Evolutionary conservation across 2,113 vertebrate genomes (phyloP).

Genomic region (Brevimyrus niger): DNA sequence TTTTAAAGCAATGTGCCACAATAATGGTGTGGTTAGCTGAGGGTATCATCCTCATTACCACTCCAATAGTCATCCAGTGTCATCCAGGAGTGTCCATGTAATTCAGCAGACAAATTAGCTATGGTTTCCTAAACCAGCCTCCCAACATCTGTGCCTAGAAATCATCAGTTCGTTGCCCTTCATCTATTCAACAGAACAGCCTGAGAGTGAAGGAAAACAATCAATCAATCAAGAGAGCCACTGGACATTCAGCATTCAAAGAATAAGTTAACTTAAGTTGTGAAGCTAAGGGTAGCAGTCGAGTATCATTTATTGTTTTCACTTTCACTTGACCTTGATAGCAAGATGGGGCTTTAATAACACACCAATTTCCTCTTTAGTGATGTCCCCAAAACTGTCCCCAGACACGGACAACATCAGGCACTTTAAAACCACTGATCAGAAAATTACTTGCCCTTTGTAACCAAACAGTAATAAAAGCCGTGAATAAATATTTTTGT

Average conservation of each 20-base stretch:
- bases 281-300: not conserved
- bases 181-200: not conserved
- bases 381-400: not conserved
- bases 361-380: not conserved
- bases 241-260: not conserved
- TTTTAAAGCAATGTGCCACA: not conserved
- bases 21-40: not conserved
- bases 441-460: not conserved
- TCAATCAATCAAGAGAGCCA: not conserved
- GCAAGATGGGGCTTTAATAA: not conserved
- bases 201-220: not conserved
- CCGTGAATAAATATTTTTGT: not conserved
- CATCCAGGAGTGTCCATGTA: slow-evolving; percentile 1
- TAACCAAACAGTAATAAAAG: not conserved
- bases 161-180: slow-evolving; percentile 31
- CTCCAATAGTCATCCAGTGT: not conserved
- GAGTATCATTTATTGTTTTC: not conserved
- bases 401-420: not conserved
- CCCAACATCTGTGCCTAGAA: slow-evolving; percentile 38
- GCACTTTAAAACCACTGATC: not conserved
- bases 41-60: slow-evolving; percentile 1
- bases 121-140: slow-evolving; percentile 30
- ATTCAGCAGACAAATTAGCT: not conserved
- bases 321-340: not conserved
- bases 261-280: not conserved